Percentiles rank a stretch among this genome's conserved stretches.
These are phyloP conservation scores for Nansenia antarctica DNA, from an alignment of 2,113 vertebrate species.

Conservation along the genomic window DNA sequence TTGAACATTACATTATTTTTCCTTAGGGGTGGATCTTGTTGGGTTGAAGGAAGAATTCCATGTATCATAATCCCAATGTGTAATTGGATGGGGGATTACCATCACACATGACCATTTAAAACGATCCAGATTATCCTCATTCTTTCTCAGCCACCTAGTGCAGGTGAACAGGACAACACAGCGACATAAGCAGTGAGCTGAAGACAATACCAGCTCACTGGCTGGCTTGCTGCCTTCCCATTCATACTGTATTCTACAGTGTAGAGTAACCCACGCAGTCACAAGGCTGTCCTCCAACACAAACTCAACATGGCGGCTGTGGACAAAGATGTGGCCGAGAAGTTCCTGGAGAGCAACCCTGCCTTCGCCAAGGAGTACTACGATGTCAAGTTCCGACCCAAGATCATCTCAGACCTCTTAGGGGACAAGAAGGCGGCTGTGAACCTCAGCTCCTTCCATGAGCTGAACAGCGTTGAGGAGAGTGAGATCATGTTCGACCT, in stretches of 20 bases:
- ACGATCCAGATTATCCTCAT: slow-evolving; percentile 67
- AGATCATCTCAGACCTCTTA: slow-evolving; percentile 79
- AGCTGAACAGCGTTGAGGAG: slow-evolving; percentile 78
- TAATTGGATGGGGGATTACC: slow-evolving; percentile 74
- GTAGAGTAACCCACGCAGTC: not conserved
- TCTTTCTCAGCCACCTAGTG: slow-evolving; percentile 65
- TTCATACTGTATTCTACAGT: too few species aligned
- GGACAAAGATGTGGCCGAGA: slow-evolving; percentile 79
- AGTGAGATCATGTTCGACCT: slow-evolving; percentile 88
- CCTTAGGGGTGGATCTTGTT: too few species aligned
- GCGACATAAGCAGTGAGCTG: slow-evolving; percentile 17
- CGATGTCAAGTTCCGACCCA: slow-evolving; percentile 73
- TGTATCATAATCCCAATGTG: slow-evolving; percentile 55
- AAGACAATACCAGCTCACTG: slow-evolving; percentile 33
- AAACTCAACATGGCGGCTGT: slow-evolving; percentile 49
- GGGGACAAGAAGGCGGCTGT: slow-evolving; percentile 61
- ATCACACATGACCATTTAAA: slow-evolving; percentile 74
- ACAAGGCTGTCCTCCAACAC: slow-evolving; percentile 20
- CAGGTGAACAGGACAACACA: slow-evolving; percentile 40
- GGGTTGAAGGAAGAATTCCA: not conserved
- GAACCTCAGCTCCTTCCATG: slow-evolving; percentile 71
- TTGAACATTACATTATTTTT: too few species aligned
- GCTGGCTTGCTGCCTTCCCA: too few species aligned
- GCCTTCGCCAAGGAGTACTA: slow-evolving; percentile 84
- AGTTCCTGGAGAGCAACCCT: slow-evolving; percentile 85